Evolutionary conservation across 37 sponge, comb jelly and placozoan genomes (phyloP).

Genomic region (Haliclona indistincta): DNA sequence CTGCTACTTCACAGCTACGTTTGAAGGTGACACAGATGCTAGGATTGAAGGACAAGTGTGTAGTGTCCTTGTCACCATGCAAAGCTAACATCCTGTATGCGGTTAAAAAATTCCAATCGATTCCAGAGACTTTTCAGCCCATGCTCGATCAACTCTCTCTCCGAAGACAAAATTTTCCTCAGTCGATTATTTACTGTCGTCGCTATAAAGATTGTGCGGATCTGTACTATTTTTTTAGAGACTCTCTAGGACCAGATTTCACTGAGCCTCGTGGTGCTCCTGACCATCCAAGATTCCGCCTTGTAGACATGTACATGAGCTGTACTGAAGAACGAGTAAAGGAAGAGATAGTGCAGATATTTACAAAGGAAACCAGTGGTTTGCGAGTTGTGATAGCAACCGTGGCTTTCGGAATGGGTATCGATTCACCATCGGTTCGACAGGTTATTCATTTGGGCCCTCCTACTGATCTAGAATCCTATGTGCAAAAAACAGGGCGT

Average conservation of each 20-base stretch:
- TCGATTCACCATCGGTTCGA: constrained; percentile 1
- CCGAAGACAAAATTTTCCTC: neutral
- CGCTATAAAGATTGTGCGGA: neutral
- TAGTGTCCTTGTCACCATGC: constrained; percentile 10
- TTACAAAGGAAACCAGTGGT: neutral
- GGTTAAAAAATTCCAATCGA: neutral
- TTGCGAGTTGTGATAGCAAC: constrained; percentile 14
- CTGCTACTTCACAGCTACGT: too few species aligned
- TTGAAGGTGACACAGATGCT: too few species aligned
- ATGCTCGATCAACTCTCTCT: neutral
- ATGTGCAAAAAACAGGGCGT: constrained; percentile 7
- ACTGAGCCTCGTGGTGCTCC: constrained; percentile 3
- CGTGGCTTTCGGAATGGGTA: constrained; percentile 24
- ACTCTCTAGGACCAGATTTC: neutral
- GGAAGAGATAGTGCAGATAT: neutral
- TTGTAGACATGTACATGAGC: neutral
- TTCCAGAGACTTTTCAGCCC: neutral
- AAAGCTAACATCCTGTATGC: neutral
- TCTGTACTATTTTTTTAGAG: constrained; percentile 1
- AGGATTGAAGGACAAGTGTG: neutral
- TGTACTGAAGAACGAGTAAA: neutral
- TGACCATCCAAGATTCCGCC: neutral
- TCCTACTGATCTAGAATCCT: constrained; percentile 10
- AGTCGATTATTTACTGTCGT: neutral
- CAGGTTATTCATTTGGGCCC: constrained; percentile 9